Conservation (phyloP, 2,888 invertebrate species). For the Acleris holmiana region DNA sequence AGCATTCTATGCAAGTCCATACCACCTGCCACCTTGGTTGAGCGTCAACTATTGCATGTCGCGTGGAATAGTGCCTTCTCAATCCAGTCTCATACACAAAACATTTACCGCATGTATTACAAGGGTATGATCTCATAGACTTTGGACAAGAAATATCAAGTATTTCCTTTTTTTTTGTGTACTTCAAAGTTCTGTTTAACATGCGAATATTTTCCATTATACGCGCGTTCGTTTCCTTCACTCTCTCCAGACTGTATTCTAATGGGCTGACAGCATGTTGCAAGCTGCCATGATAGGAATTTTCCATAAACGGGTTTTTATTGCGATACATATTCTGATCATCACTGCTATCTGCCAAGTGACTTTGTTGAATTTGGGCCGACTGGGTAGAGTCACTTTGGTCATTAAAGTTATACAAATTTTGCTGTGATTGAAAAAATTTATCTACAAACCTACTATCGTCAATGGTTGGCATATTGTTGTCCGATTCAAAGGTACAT, state of each 20-base stretch:
- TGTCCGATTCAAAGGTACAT: not conserved
- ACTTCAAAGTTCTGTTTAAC: conserved; percentile 73
- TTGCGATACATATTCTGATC: conserved; percentile 10
- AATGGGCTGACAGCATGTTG: conserved; percentile 55
- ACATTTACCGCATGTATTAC: conserved; percentile 74
- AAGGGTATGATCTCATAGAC: conserved; percentile 65
- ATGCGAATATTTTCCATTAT: conserved; percentile 80
- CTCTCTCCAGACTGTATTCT: conserved; percentile 75
- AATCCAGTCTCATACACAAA: conserved; percentile 79
- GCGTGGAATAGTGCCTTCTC: conserved; percentile 67
- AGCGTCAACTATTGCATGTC: conserved; percentile 61
- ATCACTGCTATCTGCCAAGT: not conserved
- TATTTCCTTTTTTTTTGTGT: conserved; percentile 76
- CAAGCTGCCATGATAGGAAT: conserved; percentile 7
- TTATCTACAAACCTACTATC: conserved; percentile 2
- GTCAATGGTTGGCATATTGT: not conserved
- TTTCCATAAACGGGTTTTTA: conserved; percentile 21
- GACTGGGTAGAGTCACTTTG: conserved; percentile 10
- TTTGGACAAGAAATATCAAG: conserved; percentile 65
- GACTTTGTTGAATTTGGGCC: conserved; percentile 8
- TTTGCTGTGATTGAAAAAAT: not conserved
- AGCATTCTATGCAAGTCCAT: conserved; percentile 79
- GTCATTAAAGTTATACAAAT: conserved; percentile 1
- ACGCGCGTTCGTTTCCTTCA: conserved; percentile 76
- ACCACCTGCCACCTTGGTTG: conserved; percentile 76